Evolutionary conservation across 2,113 vertebrate species (phyloP).

Genomic region (Varanus salvator): DNA sequence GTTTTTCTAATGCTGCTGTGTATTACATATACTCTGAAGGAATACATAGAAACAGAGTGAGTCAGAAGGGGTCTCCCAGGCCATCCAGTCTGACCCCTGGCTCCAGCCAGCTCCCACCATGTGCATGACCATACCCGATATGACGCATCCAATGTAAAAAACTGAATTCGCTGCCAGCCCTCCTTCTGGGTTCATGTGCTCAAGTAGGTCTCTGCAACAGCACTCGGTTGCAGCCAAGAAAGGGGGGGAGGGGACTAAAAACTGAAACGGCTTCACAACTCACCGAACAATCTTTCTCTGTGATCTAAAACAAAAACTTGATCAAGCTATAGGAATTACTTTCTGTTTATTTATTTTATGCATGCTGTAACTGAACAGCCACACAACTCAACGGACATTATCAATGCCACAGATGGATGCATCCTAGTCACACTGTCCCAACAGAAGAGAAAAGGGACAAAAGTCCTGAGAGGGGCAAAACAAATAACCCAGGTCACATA

Average conservation of each 20-base stretch:
- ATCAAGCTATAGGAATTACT: neutral
- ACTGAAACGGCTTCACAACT: rapidly evolving
- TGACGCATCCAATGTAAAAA: neutral
- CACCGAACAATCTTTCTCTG: neutral
- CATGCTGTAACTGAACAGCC: neutral
- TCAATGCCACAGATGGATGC: too few relatives aligned
- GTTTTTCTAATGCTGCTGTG: neutral
- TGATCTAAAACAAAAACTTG: neutral
- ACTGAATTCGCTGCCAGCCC: rapidly evolving
- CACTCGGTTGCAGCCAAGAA: neutral
- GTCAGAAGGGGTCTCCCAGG: too few relatives aligned
- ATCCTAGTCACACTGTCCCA: neutral
- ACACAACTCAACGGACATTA: too few relatives aligned
- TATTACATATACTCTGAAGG: neutral
- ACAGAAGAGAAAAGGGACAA: neutral
- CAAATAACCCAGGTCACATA: neutral
- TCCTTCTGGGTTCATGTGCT: neutral
- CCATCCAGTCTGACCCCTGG: too few relatives aligned
- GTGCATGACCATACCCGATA: neutral
- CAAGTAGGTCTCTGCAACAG: neutral
- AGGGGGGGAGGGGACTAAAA: too few relatives aligned
- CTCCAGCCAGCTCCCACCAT: too few relatives aligned
- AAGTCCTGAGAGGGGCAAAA: neutral
- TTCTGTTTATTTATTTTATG: neutral
- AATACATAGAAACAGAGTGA: neutral